These are phyloP conservation scores for Nyctibius grandis DNA, from an alignment of 2,797 vertebrate genomes.

Conservation along the genomic window DNA sequence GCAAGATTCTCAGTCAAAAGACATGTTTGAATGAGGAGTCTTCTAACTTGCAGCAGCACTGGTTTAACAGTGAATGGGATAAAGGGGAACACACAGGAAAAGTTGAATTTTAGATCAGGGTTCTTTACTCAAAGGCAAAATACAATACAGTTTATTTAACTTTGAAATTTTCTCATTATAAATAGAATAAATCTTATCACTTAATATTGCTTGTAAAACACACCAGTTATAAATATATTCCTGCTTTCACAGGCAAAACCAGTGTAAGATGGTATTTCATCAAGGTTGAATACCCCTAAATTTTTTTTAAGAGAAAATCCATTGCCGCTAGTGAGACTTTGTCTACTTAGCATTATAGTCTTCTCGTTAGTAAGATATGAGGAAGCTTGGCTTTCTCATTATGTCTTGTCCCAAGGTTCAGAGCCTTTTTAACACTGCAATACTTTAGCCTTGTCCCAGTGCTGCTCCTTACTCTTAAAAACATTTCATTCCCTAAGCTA, in stretches of 20 bases:
- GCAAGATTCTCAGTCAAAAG: neutral
- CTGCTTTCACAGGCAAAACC: neutral
- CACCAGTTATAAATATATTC: neutral
- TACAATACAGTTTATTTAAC: neutral
- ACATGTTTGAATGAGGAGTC: neutral
- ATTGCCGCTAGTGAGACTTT: neutral
- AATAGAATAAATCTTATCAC: neutral
- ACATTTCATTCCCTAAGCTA: neutral
- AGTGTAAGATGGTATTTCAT: neutral
- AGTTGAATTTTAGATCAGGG: neutral
- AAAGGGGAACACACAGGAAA: neutral
- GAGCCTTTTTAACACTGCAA: neutral
- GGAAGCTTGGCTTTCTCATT: neutral
- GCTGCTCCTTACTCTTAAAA: neutral
- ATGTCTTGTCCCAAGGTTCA: neutral
- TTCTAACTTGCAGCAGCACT: neutral
- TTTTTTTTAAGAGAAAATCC: neutral
- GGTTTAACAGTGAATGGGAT: neutral
- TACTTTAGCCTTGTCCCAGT: neutral
- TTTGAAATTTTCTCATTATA: neutral
- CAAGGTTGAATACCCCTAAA: neutral
- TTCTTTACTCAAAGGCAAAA: neutral
- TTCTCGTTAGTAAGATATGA: neutral
- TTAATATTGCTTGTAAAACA: neutral
- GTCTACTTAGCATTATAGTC: neutral